Evolutionary conservation across 2,888 invertebrate genomes (phyloP).

Genomic region (Chirona hameri): DNA sequence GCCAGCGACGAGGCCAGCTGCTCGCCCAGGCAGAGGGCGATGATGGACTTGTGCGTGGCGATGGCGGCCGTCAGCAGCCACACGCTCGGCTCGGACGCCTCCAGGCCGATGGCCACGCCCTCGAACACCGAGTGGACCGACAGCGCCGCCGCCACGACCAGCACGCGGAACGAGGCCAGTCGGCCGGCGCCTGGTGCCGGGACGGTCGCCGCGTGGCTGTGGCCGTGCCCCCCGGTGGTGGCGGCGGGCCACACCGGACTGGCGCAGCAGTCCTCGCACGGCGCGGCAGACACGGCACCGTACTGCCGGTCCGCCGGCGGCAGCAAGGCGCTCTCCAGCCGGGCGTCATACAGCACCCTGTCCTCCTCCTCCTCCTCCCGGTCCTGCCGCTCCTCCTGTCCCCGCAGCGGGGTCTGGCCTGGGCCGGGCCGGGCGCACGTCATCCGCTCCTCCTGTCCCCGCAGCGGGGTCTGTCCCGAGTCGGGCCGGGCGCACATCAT

Average conservation of each 20-base stretch:
- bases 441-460: too few species aligned
- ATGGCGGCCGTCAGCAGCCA: slow-evolving; percentile 82
- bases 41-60: slow-evolving; percentile 77
- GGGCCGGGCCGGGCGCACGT: too few species aligned
- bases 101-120: slow-evolving; percentile 75
- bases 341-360: not conserved
- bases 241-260: not conserved
- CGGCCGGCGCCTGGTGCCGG: not conserved
- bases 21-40: slow-evolving; percentile 83
- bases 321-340: not conserved
- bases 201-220: not conserved
- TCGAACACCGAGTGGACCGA: slow-evolving; percentile 84
- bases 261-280: too few species aligned
- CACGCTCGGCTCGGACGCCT: slow-evolving; percentile 64
- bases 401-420: too few species aligned
- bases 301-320: not conserved
- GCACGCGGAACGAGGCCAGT: not conserved
- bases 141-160: slow-evolving; percentile 67
- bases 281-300: not conserved
- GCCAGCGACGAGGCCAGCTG: slow-evolving; percentile 67
- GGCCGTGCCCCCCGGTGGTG: not conserved
- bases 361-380: not conserved
- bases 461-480: too few species aligned
- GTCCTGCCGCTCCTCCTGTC: not conserved
- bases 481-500: slow-evolving; percentile 7